Conservation (phyloP, 1,140 invertebrate species). For the Eueides isabella region DNA sequence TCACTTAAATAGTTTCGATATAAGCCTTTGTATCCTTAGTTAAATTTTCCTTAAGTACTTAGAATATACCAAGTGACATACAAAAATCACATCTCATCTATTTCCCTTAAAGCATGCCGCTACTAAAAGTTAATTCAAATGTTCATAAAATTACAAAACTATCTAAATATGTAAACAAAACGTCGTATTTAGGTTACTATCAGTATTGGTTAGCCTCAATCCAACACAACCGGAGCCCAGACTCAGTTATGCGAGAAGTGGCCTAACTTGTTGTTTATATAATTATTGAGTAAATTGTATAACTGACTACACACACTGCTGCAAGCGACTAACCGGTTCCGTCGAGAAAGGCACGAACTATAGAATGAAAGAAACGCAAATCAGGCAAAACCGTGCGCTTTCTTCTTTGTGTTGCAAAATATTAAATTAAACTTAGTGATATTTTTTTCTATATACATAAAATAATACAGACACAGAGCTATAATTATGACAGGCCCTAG, state of each 20-base stretch:
- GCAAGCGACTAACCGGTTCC: slow-evolving; percentile 28
- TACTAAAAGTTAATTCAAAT: no score
- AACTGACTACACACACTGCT: slow-evolving; percentile 25
- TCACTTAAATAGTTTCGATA: no score
- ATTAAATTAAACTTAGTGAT: neutral
- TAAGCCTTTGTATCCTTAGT: no score
- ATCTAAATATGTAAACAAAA: neutral
- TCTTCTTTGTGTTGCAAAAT: neutral
- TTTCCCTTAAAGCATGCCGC: no score
- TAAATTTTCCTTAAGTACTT: no score
- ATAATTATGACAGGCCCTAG: neutral
- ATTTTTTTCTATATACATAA: neutral
- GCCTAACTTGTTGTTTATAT: slow-evolving; percentile 29
- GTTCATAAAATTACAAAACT: neutral
- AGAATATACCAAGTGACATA: no score
- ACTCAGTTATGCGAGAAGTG: slow-evolving; percentile 19
- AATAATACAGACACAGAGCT: no score
- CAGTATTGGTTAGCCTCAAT: neutral
- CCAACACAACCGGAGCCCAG: neutral
- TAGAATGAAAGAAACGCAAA: neutral
- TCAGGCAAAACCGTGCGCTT: neutral
- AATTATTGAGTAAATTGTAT: slow-evolving; percentile 37
- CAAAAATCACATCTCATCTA: no score
- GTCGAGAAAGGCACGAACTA: slow-evolving; percentile 22
- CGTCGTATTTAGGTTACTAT: neutral